phyloP scores from a whole-genome alignment of 2,888 invertebrate genomes.

The Parasteatoda lunata region DNA sequence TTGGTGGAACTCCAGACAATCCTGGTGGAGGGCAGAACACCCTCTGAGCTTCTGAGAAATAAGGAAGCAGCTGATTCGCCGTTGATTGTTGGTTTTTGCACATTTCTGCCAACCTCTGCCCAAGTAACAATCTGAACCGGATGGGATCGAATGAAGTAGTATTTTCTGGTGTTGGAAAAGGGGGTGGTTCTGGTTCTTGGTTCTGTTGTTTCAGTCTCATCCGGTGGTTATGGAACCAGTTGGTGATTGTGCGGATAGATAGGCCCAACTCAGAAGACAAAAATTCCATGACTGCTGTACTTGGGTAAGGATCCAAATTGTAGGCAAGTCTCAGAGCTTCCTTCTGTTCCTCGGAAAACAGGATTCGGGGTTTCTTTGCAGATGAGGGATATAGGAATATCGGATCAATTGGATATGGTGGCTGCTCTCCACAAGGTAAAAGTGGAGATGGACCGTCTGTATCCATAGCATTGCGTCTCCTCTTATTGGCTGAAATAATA shows the following conservation, averaged over 20 bases:
- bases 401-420: conserved; percentile 45
- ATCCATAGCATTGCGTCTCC: conserved; percentile 58
- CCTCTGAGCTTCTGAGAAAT: conserved; percentile 54
- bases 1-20: conserved; percentile 26
- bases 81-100: conserved; percentile 47
- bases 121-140: conserved; percentile 89
- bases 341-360: conserved; percentile 98
- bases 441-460: conserved; percentile 42
- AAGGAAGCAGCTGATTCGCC: conserved; percentile 55
- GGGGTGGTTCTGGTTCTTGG: conserved; percentile 38
- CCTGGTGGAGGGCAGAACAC: conserved; percentile 36
- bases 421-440: conserved; percentile 37
- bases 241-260: conserved; percentile 96
- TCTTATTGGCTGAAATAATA: conserved; percentile 61
- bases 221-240: conserved; percentile 99
- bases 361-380: conserved; percentile 91
- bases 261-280: conserved; percentile 92
- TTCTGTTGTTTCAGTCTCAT: conserved; percentile 91
- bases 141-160: conserved; percentile 85
- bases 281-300: conserved; percentile 95
- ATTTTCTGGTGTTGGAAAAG: conserved; percentile 41
- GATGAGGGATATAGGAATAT: conserved; percentile 78
- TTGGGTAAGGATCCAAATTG: conserved; percentile 96
- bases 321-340: conserved; percentile 95
- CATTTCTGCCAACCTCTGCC: conserved; percentile 87